Percentiles rank a stretch among this genome's conserved stretches.
These are phyloP conservation scores for Dysmachus trigonus DNA, from an alignment of 2,888 invertebrate genomes.

Conservation along the genomic window DNA sequence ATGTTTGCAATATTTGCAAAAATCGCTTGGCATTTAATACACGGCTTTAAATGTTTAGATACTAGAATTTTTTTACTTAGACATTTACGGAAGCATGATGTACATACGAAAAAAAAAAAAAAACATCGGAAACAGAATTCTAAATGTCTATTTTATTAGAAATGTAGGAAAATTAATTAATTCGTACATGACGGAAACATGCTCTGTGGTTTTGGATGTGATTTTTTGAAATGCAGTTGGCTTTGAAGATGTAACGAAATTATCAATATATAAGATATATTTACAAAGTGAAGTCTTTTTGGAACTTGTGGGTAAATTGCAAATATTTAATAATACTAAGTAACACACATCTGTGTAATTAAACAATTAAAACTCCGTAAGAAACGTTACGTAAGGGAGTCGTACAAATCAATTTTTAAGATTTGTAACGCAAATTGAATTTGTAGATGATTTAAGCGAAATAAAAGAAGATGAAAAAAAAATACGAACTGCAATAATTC, in stretches of 20 bases:
- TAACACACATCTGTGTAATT: not conserved
- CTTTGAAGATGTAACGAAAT: not conserved
- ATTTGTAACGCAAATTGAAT: not conserved
- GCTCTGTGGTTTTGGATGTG: conserved; percentile 23
- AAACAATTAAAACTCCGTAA: not conserved
- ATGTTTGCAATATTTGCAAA: conserved; percentile 18
- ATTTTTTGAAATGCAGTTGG: not conserved
- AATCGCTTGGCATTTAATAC: not conserved
- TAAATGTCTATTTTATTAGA: conserved; percentile 20
- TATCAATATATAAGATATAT: conserved; percentile 6
- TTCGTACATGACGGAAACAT: conserved; percentile 3
- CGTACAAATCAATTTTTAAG: not conserved
- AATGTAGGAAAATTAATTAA: not conserved
- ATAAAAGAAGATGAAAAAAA: not conserved
- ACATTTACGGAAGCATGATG: not conserved
- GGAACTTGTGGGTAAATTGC: not conserved
- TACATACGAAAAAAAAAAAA: not conserved
- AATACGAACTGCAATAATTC: not conserved
- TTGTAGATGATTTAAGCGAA: not conserved
- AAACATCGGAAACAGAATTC: not conserved
- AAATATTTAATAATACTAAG: conserved; percentile 2
- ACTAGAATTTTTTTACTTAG: conserved; percentile 6
- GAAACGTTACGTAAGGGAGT: not conserved
- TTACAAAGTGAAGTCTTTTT: not conserved
- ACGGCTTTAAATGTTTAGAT: conserved; percentile 24